phyloP scores from a whole-genome alignment of 2,113 vertebrate genomes.

The Riparia riparia region DNA sequence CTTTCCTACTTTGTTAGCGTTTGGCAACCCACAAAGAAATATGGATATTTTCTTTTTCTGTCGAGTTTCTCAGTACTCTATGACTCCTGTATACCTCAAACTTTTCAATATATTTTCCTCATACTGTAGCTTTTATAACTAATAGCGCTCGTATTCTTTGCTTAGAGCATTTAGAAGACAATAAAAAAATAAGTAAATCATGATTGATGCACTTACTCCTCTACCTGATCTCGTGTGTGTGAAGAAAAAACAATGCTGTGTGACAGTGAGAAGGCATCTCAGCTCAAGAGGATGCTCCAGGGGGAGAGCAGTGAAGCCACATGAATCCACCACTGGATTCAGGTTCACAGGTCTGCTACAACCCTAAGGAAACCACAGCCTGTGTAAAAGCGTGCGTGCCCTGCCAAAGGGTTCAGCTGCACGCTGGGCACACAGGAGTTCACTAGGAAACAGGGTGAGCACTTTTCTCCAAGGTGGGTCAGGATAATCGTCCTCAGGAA shows the following conservation, averaged over 20 bases:
- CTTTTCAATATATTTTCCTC: constrained; percentile 33
- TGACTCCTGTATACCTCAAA: background rate
- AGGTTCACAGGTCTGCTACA: background rate
- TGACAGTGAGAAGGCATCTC: background rate
- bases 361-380: background rate
- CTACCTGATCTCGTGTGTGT: background rate
- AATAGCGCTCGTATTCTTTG: background rate
- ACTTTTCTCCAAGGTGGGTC: background rate
- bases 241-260: background rate
- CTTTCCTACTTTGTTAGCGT: background rate
- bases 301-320: background rate
- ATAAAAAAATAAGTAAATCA: constrained; percentile 3
- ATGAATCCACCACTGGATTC: background rate
- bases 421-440: rapidly evolving
- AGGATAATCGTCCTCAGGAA: background rate
- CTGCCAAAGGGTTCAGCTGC: background rate
- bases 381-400: background rate
- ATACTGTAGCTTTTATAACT: constrained; percentile 3
- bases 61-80: background rate
- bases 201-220: background rate
- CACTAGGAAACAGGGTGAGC: too few relatives aligned
- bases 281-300: background rate
- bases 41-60: background rate
- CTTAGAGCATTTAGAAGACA: constrained; percentile 48
- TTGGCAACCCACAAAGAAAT: constrained; percentile 23